Percentiles rank a stretch among this genome's conserved stretches.
Evolutionary conservation across 2,797 vertebrate genomes (phyloP).

Genomic region (Semotilus atromaculatus): DNA sequence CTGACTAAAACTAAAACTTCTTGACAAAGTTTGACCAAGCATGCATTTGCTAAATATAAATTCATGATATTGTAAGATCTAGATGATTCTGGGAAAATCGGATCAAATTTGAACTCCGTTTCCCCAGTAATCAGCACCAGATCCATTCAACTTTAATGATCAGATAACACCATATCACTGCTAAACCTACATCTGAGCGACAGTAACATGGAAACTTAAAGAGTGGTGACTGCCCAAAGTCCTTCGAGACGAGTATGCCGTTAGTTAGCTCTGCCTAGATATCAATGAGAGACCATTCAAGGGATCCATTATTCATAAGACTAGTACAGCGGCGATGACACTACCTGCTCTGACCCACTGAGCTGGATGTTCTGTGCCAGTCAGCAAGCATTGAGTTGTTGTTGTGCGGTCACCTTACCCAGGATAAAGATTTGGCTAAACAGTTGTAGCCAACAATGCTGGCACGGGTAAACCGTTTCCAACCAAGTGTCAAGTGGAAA

Average conservation of each 20-base stretch:
- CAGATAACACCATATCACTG: conserved; percentile 29
- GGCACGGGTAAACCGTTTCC: not conserved
- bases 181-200: conserved; percentile 34
- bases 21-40: not conserved
- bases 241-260: conserved; percentile 16
- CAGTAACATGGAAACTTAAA: conserved; percentile 48
- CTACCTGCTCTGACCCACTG: conserved; percentile 37
- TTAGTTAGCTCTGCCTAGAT: conserved; percentile 36
- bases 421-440: conserved; percentile 6
- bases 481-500: conserved; percentile 2
- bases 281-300: conserved; percentile 49
- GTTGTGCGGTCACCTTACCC: conserved; percentile 9
- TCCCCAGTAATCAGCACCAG: conserved; percentile 60
- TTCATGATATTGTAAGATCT: conserved; percentile 10
- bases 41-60: conserved; percentile 10
- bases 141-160: conserved; percentile 59
- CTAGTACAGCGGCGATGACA: conserved; percentile 42
- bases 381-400: conserved; percentile 31
- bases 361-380: conserved; percentile 28
- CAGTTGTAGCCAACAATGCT: not conserved
- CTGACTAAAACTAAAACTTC: not conserved
- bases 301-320: conserved; percentile 51
- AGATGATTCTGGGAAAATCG: conserved; percentile 31
- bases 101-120: conserved; percentile 51
- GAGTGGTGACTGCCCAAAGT: conserved; percentile 23